Conservation (phyloP, 2,888 invertebrate genomes). For the Allacma fusca region DNA sequence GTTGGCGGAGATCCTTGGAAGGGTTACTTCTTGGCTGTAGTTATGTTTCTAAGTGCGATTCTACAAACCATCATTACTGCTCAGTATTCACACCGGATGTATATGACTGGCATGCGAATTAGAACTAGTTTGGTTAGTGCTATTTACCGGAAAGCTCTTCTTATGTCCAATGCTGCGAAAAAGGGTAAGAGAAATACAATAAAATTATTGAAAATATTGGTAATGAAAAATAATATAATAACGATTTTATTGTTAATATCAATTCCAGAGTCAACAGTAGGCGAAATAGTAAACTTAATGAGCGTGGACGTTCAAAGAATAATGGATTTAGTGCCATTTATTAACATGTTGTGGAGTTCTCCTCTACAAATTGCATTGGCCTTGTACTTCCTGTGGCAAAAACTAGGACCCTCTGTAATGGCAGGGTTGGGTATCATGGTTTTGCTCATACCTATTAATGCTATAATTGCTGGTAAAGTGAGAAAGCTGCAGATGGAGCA, state of each 20-base stretch:
- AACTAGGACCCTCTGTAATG: constrained; percentile 78
- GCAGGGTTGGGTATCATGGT: constrained; percentile 95
- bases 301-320: constrained; percentile 89
- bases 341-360: constrained; percentile 68
- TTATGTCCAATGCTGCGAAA: constrained; percentile 46
- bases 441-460: constrained; percentile 88
- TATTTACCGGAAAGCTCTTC: constrained; percentile 79
- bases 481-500: constrained; percentile 83
- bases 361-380: constrained; percentile 87
- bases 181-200: no score
- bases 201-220: no score
- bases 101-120: constrained; percentile 87
- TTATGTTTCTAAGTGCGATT: constrained; percentile 78
- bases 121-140: constrained; percentile 88
- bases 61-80: constrained; percentile 84
- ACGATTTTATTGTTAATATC: no score
- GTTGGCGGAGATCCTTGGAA: constrained; percentile 76
- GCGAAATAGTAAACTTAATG: constrained; percentile 92
- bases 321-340: constrained; percentile 74
- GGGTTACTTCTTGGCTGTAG: constrained; percentile 76
- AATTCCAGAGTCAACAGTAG: constrained; percentile 74
- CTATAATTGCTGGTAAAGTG: constrained; percentile 80
- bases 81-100: constrained; percentile 92
- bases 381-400: constrained; percentile 83
- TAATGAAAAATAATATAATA: no score